Percentiles rank a stretch among this genome's conserved stretches.
phyloP scores from a whole-genome alignment of 2,888 invertebrate genomes.

The Drosophila macrothrix region DNA sequence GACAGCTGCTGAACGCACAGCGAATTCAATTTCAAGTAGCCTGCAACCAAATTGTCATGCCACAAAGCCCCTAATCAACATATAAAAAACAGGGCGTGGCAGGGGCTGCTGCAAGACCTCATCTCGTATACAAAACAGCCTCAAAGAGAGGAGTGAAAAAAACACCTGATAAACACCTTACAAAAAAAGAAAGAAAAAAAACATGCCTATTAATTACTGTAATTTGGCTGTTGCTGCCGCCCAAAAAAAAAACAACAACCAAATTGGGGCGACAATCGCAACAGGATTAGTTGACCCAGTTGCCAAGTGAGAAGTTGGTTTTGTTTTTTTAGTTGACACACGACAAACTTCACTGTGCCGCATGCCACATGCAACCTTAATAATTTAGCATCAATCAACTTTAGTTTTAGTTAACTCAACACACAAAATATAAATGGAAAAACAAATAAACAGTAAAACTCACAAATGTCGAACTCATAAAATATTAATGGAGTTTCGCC shows the following conservation, averaged over 20 bases:
- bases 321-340: slow-evolving; percentile 8
- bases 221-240: slow-evolving; percentile 51
- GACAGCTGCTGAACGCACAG: slow-evolving; percentile 38
- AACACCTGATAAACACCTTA: slow-evolving; percentile 66
- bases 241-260: slow-evolving; percentile 38
- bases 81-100: slow-evolving; percentile 43
- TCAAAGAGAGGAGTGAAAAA: slow-evolving; percentile 8
- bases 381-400: slow-evolving; percentile 70
- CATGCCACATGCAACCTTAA: slow-evolving; percentile 63
- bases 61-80: slow-evolving; percentile 47
- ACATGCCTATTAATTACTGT: slow-evolving; percentile 62
- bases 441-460: slow-evolving; percentile 37
- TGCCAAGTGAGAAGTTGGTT: slow-evolving; percentile 17
- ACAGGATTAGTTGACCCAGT: slow-evolving; percentile 70
- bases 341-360: slow-evolving; percentile 23
- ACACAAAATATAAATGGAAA: slow-evolving; percentile 4
- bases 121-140: slow-evolving; percentile 29
- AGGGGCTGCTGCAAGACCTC: slow-evolving; percentile 24
- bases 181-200: slow-evolving; percentile 17
- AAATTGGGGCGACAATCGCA: slow-evolving; percentile 57
- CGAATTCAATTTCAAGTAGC: slow-evolving; percentile 67
- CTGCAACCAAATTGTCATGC: slow-evolving; percentile 65
- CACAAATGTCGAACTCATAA: slow-evolving; percentile 47
- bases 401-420: slow-evolving; percentile 36
- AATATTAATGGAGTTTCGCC: slow-evolving; percentile 42